A percentile compares a stretch with the other conserved stretches of the same genome.
Conservation (phyloP, 2,888 invertebrate genomes). For the Odontothrips loti region DNA sequence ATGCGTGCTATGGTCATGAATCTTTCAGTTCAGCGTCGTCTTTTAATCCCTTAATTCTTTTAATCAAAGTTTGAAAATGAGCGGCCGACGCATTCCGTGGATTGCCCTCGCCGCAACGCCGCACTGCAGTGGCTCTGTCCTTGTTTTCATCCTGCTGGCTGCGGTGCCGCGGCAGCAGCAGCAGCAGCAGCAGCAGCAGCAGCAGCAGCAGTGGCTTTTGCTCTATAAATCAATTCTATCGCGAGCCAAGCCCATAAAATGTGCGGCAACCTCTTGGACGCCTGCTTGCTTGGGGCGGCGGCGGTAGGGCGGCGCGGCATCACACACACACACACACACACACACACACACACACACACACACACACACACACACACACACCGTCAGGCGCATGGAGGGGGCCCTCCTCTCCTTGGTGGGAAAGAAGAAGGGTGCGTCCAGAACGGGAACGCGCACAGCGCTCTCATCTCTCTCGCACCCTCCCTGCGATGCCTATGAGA, state of each 20-base stretch:
- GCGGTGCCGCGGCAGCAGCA: not conserved
- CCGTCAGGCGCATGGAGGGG: not conserved
- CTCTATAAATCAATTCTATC: conserved; percentile 24
- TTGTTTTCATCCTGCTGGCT: not conserved
- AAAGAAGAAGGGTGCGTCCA: not conserved
- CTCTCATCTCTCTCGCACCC: not conserved
- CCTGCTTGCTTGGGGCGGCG: not conserved
- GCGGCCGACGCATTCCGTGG: no score
- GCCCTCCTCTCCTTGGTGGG: not conserved
- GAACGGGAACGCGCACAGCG: not conserved
- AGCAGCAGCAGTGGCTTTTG: not conserved
- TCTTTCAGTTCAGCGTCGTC: no score
- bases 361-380: not conserved
- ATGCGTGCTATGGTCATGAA: no score
- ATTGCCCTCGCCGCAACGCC: not conserved
- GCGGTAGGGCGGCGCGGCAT: conserved; percentile 7
- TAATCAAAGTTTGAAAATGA: no score
- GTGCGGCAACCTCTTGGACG: conserved; percentile 21
- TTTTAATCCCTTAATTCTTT: no score
- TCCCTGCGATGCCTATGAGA: no score
- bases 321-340: not conserved
- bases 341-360: not conserved
- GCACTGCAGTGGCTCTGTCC: not conserved
- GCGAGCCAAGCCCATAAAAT: conserved; percentile 13
- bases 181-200: not conserved